Conservation (phyloP, 2,888 invertebrate species). For the Cataglyphis altisquamis region DNA sequence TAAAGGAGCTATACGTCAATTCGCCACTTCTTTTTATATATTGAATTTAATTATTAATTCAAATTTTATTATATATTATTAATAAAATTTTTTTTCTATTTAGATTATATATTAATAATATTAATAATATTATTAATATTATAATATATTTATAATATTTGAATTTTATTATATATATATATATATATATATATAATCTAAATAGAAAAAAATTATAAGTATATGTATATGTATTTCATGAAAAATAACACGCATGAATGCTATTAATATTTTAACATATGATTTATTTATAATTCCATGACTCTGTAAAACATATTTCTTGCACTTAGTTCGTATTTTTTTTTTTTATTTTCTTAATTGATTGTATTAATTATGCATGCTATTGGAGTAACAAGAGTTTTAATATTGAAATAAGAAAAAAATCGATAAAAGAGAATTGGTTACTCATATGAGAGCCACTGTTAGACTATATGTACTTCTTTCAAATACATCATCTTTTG, state of each 20-base stretch:
- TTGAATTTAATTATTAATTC: not conserved
- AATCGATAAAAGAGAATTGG: not conserved
- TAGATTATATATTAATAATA: too few relatives aligned
- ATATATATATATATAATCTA: not conserved
- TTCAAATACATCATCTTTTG: slow-evolving; percentile 28
- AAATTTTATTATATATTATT: too few relatives aligned
- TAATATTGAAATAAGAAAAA: not conserved
- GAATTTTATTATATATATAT: too few relatives aligned
- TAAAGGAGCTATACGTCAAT: slow-evolving; percentile 1
- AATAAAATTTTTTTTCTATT: too few relatives aligned
- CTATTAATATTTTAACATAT: not conserved
- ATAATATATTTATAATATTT: too few relatives aligned
- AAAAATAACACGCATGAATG: not conserved
- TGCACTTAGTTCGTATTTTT: not conserved
- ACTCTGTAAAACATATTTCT: not conserved
- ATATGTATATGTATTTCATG: not conserved
- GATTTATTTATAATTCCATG: not conserved
- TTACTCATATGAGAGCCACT: not conserved
- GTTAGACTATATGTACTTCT: not conserved
- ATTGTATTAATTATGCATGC: not conserved
- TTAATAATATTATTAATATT: too few relatives aligned
- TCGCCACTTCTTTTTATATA: not conserved
- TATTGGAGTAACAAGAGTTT: not conserved
- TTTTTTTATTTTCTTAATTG: not conserved
- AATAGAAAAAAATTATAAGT: not conserved